Base-by-base conservation (phyloP, 2,113 vertebrate species). In the Corythoichthys intestinalis region DNA sequence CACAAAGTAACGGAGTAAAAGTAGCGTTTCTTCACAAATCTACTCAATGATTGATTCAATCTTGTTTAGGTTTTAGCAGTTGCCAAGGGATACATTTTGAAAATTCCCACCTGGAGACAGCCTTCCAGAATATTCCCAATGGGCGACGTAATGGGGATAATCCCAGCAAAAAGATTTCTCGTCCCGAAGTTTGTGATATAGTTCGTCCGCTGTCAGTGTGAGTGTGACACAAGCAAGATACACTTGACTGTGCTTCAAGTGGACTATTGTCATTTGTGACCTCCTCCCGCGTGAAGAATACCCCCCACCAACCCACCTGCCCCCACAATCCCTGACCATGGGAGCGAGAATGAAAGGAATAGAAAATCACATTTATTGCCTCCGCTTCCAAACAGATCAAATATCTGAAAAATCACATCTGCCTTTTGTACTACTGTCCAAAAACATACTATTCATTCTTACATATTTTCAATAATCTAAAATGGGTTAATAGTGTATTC, bases 221-320 rank as follows among this genome's bases (percentile, higher is more conserved):
- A 63, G 41, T n/a, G 61, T 20, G 20, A 46, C 61, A 63, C 41
- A 47, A 47, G 56, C 61, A 63, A 20, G 46, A 48, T 34, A 46
- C 20, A 35, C 59, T 62, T 44, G 39, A 20, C 59, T 44, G 2
- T 9, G 9, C 59, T 46, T 62, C 61, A 63, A 63, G 61, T 63
- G 61, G 61, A 41, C n/a, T 47, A 34, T 63, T 63, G 61, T 63
- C n/a, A 47, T 47, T 13, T 2, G 56, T 6, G 34, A 2, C 56
- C 56, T 34, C 56, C 34, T 15, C 12, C 56, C 13, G 13, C 34
- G 20, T 28, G 11, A 6, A 54, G 8, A 54, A 0, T 6, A 6
- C 17, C 50, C 50, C 17, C 17, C 6, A 7, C 17, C 50, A 17
- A 2, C 17, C 17, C 52, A 2, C 53, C 0, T 3, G 4, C 56